Base-by-base conservation (phyloP, 2,113 vertebrate species). In the Regulus satrapa region DNA sequence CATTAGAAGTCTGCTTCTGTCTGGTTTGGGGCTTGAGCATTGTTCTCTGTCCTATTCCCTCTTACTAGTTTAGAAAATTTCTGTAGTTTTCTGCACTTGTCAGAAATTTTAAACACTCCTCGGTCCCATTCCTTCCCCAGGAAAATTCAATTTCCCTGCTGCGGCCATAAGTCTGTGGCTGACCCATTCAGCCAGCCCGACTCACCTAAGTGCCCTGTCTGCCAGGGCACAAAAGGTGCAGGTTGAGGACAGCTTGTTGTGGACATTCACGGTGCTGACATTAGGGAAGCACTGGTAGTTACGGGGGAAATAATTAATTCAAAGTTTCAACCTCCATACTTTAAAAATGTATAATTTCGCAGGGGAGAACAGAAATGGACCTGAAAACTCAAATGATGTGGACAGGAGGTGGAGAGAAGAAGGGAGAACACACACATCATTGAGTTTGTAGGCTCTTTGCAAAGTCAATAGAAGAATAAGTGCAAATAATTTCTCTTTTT, bases 341-440 rank as follows among this genome's bases (percentile, higher is more conserved):
- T 92, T 6, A 55, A 88, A 89, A 92, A 68, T 13, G 6, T 10
- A 2, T 85, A 8, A 12, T 56, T 89, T 90, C 18, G 5, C 19
- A 15, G 10, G 2, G 28, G 62, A 64, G 11, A 25, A 5, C 9
- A 52, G 64, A 75, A 95, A 49, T 4, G 5, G n/a, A 43, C 24
- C 21, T 54, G 48, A 55, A 81, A 77, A 45, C 32, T 75, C 29
- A 69, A 58, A 26, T 31, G 6, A 8, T 73, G 8, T 38, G 32
- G 45, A 36, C 52, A 71, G 48, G 36, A 55, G 10, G 18, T 43
- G 31, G 52, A 63, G 32, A 63, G 32, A 75, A 71, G 62, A 23
- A 64, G 41, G 19, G 26, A 40, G 24, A 78, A 52, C 2, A 4
- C 41, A 3, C 0, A 5, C 0, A 1, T 67, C 4, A 6, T 45